A percentile compares a stretch with the other conserved stretches of the same genome.
These are phyloP conservation scores for Protophormia terraenovae DNA, from an alignment of 2,888 invertebrate genomes.

Conservation along the genomic window DNA sequence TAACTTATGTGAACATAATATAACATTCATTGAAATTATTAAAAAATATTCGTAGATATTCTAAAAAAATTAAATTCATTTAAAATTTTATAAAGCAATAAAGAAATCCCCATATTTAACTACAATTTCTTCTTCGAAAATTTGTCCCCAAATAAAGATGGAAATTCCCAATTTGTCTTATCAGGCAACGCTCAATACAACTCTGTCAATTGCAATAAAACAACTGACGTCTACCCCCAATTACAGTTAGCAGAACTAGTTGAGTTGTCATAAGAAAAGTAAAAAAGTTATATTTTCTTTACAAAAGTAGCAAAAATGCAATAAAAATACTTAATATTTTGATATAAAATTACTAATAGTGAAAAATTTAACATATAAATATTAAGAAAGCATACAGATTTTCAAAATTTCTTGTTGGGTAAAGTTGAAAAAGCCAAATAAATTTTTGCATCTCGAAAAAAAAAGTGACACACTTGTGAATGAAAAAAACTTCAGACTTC, in stretches of 20 bases:
- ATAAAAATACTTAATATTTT: neutral
- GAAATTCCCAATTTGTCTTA: too few species aligned
- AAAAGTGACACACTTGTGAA: slow-evolving; percentile 22
- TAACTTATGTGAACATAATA: too few species aligned
- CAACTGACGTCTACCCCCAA: slow-evolving; percentile 29
- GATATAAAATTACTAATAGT: neutral
- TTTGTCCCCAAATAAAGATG: too few species aligned
- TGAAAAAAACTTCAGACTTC: neutral
- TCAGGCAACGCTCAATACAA: too few species aligned
- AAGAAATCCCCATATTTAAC: too few species aligned
- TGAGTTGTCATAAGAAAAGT: slow-evolving; percentile 49
- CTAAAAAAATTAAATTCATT: too few species aligned
- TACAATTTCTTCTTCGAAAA: too few species aligned
- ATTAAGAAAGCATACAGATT: neutral
- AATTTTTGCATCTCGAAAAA: neutral
- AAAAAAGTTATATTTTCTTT: slow-evolving; percentile 4
- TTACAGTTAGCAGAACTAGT: slow-evolving; percentile 61
- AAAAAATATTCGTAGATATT: too few species aligned
- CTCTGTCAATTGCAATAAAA: slow-evolving; percentile 26
- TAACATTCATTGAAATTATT: too few species aligned
- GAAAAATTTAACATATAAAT: neutral
- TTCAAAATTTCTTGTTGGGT: neutral
- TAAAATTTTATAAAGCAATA: too few species aligned
- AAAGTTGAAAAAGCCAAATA: neutral
- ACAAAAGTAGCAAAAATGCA: neutral